Conservation (phyloP, 2,113 vertebrate genomes). For the Isichthys henryi region DNA sequence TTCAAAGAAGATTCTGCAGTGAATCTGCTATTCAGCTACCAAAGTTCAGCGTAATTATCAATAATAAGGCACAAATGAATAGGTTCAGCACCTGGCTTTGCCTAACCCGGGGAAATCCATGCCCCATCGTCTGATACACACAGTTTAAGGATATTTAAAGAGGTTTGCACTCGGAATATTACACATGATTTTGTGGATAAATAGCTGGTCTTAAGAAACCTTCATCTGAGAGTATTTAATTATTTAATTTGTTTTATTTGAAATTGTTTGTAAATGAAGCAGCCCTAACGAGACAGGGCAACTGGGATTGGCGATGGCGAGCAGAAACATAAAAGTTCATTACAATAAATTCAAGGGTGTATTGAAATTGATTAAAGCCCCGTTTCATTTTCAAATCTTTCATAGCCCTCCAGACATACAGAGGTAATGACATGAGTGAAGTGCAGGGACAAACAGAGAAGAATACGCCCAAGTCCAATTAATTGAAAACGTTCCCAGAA, state of each 20-base stretch:
- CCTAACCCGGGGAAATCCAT: background rate
- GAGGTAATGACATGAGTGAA: background rate
- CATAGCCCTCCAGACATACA: background rate
- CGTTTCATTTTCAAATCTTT: conserved; percentile 13
- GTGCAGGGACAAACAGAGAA: conserved; percentile 3
- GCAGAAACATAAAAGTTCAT: conserved; percentile 8
- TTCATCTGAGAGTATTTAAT: background rate
- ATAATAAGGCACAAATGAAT: background rate
- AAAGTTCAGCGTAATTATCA: background rate
- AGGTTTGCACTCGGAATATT: background rate
- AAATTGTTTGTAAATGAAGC: background rate
- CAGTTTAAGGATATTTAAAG: background rate
- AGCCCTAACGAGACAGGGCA: background rate
- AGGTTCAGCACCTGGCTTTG: background rate
- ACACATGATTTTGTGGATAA: background rate
- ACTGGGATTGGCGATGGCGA: background rate
- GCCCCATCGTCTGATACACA: background rate
- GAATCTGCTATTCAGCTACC: background rate
- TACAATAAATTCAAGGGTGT: conserved; percentile 11
- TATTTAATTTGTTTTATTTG: background rate
- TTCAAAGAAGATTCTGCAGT: background rate
- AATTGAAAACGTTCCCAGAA: conserved; percentile 19
- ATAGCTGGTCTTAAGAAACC: background rate
- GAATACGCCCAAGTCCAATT: background rate
- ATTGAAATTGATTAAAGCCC: conserved; percentile 19